phyloP scores from a whole-genome alignment of 2,888 invertebrate species.

The Corbicula japonica region DNA sequence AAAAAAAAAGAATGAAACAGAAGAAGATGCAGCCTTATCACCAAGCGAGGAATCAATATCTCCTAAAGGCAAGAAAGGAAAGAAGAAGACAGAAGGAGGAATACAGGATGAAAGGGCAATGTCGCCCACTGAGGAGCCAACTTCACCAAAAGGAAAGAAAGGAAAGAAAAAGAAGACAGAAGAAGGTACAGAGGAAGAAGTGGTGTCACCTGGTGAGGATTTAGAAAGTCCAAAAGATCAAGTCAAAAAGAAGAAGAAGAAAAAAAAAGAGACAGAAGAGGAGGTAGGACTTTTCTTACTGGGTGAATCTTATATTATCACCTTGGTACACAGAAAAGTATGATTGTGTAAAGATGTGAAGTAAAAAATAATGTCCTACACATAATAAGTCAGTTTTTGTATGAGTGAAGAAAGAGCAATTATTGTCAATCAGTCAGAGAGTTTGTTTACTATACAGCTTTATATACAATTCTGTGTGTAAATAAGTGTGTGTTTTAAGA shows the following conservation, averaged over 20 bases:
- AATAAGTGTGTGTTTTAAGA: no score
- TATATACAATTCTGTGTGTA: no score
- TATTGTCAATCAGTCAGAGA: no score
- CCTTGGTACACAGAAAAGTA: no score
- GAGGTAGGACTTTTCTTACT: constrained; percentile 15
- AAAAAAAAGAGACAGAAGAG: constrained; percentile 52
- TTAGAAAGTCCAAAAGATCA: constrained; percentile 43
- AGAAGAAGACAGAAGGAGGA: constrained; percentile 56
- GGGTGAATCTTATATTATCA: no score
- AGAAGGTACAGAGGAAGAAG: constrained; percentile 45
- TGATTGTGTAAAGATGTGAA: no score
- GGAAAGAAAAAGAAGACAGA: constrained; percentile 64
- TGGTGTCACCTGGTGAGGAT: constrained; percentile 49
- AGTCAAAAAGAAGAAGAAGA: constrained; percentile 62
- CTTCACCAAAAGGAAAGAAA: constrained; percentile 47
- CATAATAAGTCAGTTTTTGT: no score
- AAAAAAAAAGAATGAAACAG: constrained; percentile 54
- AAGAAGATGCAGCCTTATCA: constrained; percentile 51
- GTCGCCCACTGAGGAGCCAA: constrained; percentile 32
- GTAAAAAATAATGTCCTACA: no score
- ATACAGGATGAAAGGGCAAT: constrained; percentile 50
- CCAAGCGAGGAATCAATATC: constrained; percentile 54
- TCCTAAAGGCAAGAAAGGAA: constrained; percentile 65
- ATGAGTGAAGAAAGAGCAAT: no score
- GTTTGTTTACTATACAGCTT: no score